phyloP scores from a whole-genome alignment of 2,888 invertebrate genomes.

The Punctoribates punctum region DNA sequence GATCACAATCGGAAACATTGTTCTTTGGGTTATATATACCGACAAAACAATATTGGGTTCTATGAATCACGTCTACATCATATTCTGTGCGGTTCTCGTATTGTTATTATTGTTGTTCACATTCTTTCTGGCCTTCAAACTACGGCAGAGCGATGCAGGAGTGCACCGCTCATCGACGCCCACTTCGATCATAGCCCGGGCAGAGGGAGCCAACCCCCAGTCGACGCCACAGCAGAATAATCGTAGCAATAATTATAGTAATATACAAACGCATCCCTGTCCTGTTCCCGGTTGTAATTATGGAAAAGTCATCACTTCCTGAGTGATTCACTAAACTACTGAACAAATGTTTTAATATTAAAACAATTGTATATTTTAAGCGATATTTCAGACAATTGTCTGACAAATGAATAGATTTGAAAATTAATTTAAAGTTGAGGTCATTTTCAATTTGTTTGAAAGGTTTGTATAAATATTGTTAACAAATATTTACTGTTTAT shows the following conservation, averaged over 20 bases:
- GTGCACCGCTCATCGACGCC: slow-evolving; percentile 23
- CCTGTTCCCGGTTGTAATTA: slow-evolving; percentile 43
- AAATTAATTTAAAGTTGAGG: too few relatives aligned
- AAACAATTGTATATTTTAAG: too few relatives aligned
- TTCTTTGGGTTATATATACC: slow-evolving; percentile 41
- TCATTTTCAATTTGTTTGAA: too few relatives aligned
- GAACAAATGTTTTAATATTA: background rate
- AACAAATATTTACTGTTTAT: too few relatives aligned
- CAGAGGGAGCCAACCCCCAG: background rate
- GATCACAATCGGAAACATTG: slow-evolving; percentile 39
- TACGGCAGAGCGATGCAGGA: slow-evolving; percentile 26
- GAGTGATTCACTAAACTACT: background rate
- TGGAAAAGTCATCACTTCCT: slow-evolving; percentile 38
- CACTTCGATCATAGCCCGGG: slow-evolving; percentile 6
- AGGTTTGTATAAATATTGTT: too few relatives aligned
- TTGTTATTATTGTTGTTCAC: slow-evolving; percentile 39
- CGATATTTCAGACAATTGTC: too few relatives aligned
- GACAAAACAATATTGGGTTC: slow-evolving; percentile 42
- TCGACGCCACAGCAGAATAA: background rate
- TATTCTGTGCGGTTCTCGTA: slow-evolving; percentile 39
- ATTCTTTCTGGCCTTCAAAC: slow-evolving; percentile 39
- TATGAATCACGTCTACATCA: slow-evolving; percentile 39
- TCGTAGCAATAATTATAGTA: slow-evolving; percentile 12
- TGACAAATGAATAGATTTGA: too few relatives aligned
- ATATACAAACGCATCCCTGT: slow-evolving; percentile 35